Percentiles rank a stretch among this genome's conserved stretches.
Evolutionary conservation across 2,888 invertebrate genomes (phyloP).

Genomic region (Shargacucullia verbasci): DNA sequence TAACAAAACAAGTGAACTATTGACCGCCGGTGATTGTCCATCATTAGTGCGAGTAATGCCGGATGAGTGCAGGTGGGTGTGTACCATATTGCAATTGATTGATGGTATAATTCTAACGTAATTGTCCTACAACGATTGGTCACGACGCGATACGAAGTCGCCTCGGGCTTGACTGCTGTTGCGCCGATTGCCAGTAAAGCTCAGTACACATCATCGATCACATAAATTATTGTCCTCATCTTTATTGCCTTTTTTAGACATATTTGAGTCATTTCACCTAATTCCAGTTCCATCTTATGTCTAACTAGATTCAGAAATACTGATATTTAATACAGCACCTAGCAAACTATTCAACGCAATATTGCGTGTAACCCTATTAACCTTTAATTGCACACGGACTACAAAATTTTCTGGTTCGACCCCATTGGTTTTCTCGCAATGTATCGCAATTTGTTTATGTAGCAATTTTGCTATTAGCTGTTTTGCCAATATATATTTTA

Average conservation of each 20-base stretch:
- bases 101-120: slow-evolving; percentile 82
- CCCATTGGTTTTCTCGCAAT: background rate
- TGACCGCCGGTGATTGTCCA: slow-evolving; percentile 71
- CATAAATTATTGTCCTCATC: slow-evolving; percentile 15
- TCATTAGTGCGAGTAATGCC: slow-evolving; percentile 66
- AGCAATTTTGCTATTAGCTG: too few relatives aligned
- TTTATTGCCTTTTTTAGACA: slow-evolving; percentile 14
- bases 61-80: slow-evolving; percentile 72
- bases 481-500: too few relatives aligned
- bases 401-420: slow-evolving; percentile 5
- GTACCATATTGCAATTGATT: slow-evolving; percentile 79
- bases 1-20: slow-evolving; percentile 70
- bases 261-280: slow-evolving; percentile 3
- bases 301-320: slow-evolving; percentile 3
- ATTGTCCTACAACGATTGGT: slow-evolving; percentile 80
- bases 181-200: slow-evolving; percentile 43
- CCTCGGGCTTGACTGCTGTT: slow-evolving; percentile 61
- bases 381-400: slow-evolving; percentile 11
- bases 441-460: too few relatives aligned
- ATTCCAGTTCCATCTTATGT: background rate
- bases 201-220: slow-evolving; percentile 33
- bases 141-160: slow-evolving; percentile 72
- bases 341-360: slow-evolving; percentile 25
- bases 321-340: too few relatives aligned
- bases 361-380: slow-evolving; percentile 37